Percentiles rank a stretch among this genome's conserved stretches.
Evolutionary conservation across 2,888 invertebrate species (phyloP).

Genomic region (Mythimna loreyi): DNA sequence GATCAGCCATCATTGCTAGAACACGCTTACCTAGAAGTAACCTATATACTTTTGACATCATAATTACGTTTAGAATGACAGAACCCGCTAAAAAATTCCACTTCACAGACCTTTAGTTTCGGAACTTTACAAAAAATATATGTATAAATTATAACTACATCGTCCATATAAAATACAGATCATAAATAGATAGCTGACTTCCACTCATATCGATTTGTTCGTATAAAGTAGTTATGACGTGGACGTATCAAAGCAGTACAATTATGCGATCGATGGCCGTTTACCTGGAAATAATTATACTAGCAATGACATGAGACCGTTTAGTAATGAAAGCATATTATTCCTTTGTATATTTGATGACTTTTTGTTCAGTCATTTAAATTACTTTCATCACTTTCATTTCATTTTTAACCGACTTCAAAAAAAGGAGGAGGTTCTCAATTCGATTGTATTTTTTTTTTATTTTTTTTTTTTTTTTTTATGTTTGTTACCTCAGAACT

Average conservation of each 20-base stretch:
- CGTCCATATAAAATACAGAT: background rate
- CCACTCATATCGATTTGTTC: conserved; percentile 33
- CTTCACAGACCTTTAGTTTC: no score
- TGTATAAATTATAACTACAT: background rate
- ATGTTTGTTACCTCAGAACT: no score
- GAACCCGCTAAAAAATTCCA: no score
- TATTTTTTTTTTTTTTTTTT: no score
- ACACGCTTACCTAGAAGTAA: no score
- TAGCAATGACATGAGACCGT: conserved; percentile 9
- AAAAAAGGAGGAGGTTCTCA: no score
- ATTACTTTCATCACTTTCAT: background rate
- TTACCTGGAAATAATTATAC: conserved; percentile 24
- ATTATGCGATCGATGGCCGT: conserved; percentile 34
- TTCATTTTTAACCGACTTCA: no score
- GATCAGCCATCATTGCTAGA: no score
- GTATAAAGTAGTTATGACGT: conserved; percentile 28
- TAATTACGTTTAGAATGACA: no score
- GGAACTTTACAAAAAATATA: background rate
- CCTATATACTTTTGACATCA: no score
- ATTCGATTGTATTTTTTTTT: no score
- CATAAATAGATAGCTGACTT: background rate
- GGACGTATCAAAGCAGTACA: conserved; percentile 18
- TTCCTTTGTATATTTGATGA: background rate
- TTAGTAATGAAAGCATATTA: background rate
- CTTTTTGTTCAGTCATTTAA: background rate